phyloP scores from a whole-genome alignment of 2,888 invertebrate genomes.

The Gasteruption jaculator region DNA sequence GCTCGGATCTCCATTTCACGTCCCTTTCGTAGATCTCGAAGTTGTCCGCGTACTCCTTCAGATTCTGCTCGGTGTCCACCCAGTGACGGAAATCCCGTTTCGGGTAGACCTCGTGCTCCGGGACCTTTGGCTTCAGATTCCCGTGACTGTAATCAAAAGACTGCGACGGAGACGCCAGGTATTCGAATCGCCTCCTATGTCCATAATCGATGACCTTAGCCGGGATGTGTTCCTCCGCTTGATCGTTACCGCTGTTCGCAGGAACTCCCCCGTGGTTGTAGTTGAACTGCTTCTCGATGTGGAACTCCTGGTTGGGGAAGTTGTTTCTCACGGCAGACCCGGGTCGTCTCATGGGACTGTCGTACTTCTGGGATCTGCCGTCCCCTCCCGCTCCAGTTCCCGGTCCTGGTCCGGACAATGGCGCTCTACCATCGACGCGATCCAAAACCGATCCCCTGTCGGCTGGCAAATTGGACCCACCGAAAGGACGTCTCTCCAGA shows the following conservation, averaged over 20 bases:
- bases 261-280: conserved; percentile 44
- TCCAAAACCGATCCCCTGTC: too few species aligned
- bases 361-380: too few species aligned
- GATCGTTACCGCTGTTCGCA: conserved; percentile 25
- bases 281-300: conserved; percentile 44
- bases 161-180: conserved; percentile 34
- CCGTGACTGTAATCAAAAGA: conserved; percentile 46
- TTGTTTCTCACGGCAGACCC: too few species aligned
- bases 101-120: conserved; percentile 32
- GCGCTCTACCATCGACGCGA: too few species aligned
- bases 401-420: too few species aligned
- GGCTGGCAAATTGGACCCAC: too few species aligned
- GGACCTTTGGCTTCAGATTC: conserved; percentile 35
- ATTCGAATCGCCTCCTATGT: conserved; percentile 33
- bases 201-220: conserved; percentile 44
- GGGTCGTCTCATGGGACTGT: too few species aligned
- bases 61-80: conserved; percentile 45
- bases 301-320: conserved; percentile 39
- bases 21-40: conserved; percentile 31
- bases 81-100: conserved; percentile 42
- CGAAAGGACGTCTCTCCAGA: neutral
- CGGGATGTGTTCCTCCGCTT: conserved; percentile 32
- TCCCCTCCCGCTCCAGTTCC: too few species aligned
- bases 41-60: conserved; percentile 40
- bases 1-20: too few species aligned